Conservation (phyloP, 2,113 vertebrate genomes). For the Burhinus bistriatus region DNA sequence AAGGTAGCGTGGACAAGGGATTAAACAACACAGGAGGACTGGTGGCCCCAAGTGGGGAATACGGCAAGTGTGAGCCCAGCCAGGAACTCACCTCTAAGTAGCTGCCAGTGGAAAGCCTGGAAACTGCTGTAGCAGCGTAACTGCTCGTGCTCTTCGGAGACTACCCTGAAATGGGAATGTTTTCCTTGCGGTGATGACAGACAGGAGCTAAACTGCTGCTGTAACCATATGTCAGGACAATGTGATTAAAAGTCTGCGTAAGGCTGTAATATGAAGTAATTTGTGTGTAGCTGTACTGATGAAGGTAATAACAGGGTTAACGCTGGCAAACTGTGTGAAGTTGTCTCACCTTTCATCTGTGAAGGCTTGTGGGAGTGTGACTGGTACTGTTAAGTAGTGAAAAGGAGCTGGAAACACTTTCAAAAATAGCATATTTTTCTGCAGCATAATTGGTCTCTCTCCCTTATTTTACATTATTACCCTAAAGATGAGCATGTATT, state of each 20-base stretch:
- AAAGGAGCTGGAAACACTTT: slow-evolving; percentile 39
- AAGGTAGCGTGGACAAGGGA: neutral
- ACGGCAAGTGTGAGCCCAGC: neutral
- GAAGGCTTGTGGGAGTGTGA: slow-evolving; percentile 46
- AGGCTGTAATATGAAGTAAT: neutral
- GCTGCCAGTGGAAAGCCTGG: neutral
- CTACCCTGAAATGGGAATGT: neutral
- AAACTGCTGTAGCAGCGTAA: neutral
- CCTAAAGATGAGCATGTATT: neutral
- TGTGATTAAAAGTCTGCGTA: neutral
- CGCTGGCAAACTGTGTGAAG: neutral
- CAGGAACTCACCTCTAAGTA: slow-evolving; percentile 10
- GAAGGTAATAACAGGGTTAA: slow-evolving; percentile 50
- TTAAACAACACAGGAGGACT: neutral
- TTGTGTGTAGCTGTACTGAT: neutral
- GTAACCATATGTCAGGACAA: neutral
- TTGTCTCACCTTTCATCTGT: slow-evolving; percentile 45
- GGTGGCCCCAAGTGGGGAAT: neutral
- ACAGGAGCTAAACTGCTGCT: slow-evolving; percentile 14
- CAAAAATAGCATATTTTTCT: slow-evolving; percentile 27
- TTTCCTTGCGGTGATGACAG: slow-evolving; percentile 17
- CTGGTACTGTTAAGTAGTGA: slow-evolving; percentile 7
- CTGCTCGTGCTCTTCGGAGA: neutral
- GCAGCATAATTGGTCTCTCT: neutral
- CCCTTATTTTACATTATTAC: slow-evolving; percentile 10